Conservation (phyloP, 2,888 invertebrate species). For the Matsumyia berberina region DNA sequence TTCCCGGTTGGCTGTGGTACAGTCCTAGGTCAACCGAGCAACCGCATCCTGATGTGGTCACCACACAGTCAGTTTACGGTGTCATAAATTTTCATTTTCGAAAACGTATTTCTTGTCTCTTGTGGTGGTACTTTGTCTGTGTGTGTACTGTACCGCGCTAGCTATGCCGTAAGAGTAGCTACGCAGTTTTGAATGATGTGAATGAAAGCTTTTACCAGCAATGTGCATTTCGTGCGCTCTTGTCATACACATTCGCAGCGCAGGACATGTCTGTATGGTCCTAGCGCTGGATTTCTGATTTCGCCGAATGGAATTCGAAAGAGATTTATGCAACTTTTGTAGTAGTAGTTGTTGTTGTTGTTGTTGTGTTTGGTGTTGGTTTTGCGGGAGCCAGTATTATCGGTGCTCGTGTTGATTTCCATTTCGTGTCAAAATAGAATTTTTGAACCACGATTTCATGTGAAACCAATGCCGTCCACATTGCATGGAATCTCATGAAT, state of each 20-base stretch:
- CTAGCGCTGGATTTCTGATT: constrained; percentile 55
- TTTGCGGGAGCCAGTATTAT: constrained; percentile 46
- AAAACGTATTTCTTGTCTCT: constrained; percentile 55
- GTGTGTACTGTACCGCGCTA: constrained; percentile 7
- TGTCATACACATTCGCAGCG: background rate
- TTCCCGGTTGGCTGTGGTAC: background rate
- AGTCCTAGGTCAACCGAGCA: constrained; percentile 41
- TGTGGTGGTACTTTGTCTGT: constrained; percentile 2
- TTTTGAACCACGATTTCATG: constrained; percentile 56
- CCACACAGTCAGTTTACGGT: constrained; percentile 63
- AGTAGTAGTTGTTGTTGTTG: constrained; percentile 33
- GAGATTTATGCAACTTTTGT: constrained; percentile 44
- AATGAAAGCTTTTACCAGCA: constrained; percentile 38
- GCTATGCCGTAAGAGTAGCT: constrained; percentile 11
- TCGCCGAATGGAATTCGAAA: constrained; percentile 16
- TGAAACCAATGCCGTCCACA: constrained; percentile 63
- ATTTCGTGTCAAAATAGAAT: constrained; percentile 61
- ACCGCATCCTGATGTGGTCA: constrained; percentile 58
- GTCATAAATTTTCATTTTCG: constrained; percentile 67
- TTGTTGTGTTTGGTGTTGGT: constrained; percentile 32
- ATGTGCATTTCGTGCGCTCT: constrained; percentile 18
- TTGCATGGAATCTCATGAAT: constrained; percentile 69
- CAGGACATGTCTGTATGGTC: constrained; percentile 27
- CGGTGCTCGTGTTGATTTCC: constrained; percentile 51
- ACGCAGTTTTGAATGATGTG: constrained; percentile 65